phyloP scores from a whole-genome alignment of 64 coral and sea anemone genomes.

The Montipora capricornis region DNA sequence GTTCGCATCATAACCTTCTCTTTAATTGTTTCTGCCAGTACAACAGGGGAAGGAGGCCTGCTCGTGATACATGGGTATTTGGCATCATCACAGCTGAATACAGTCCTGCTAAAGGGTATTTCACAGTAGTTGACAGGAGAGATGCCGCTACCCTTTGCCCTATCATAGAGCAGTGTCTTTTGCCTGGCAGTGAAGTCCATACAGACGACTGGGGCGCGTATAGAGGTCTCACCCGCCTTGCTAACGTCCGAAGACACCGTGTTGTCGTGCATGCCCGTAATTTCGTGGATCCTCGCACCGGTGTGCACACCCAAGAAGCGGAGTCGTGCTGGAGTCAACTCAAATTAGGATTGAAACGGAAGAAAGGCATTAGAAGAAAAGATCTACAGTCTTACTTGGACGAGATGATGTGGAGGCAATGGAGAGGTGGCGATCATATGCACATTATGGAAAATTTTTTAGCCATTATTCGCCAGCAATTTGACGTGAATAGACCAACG shows the following conservation, averaged over 20 bases:
- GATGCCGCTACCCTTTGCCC: not conserved
- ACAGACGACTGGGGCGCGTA: not conserved
- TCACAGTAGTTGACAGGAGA: not conserved
- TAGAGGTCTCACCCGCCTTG: not conserved
- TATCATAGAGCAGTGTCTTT: not conserved
- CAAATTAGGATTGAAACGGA: slow-evolving; percentile 7
- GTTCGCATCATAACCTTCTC: not conserved
- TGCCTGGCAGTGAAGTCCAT: not conserved
- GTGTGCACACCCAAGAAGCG: slow-evolving; percentile 37
- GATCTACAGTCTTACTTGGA: slow-evolving; percentile 36
- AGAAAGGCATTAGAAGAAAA: slow-evolving; percentile 5
- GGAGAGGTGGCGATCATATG: not conserved
- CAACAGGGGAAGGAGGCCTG: not conserved
- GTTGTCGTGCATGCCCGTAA: slow-evolving; percentile 22
- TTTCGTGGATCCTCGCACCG: slow-evolving; percentile 56
- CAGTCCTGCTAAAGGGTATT: not conserved
- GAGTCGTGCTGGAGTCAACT: slow-evolving; percentile 39
- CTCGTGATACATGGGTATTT: not conserved
- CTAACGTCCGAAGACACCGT: not conserved
- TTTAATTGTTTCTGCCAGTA: too few species aligned
- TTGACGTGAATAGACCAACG: not conserved
- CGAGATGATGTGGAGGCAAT: slow-evolving; percentile 48
- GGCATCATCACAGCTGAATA: not conserved
- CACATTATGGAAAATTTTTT: slow-evolving; percentile 4
- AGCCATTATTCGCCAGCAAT: not conserved